phyloP scores from a whole-genome alignment of 1,140 invertebrate species.

The Ephestia elutella region DNA sequence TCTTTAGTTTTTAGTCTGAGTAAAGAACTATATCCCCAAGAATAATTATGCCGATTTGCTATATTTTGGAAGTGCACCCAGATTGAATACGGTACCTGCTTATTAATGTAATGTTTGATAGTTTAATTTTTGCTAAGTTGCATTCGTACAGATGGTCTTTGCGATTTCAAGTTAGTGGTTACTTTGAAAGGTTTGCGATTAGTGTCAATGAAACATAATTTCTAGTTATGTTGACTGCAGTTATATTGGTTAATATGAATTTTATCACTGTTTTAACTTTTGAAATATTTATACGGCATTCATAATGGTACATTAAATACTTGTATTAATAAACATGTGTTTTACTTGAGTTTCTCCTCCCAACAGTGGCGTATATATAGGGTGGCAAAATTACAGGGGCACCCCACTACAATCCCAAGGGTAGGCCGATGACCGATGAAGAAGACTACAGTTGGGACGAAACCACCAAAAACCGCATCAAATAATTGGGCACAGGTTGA shows the following conservation, averaged over 20 bases:
- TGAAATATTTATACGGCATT: conserved; percentile 75
- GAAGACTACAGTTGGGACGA: too few relatives aligned
- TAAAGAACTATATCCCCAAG: background rate
- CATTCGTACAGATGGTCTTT: conserved; percentile 27
- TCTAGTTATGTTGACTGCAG: conserved; percentile 57
- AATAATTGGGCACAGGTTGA: too few relatives aligned
- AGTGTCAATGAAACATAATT: conserved; percentile 49
- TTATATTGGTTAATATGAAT: conserved; percentile 73
- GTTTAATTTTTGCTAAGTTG: conserved; percentile 22
- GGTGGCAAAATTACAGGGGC: too few relatives aligned
- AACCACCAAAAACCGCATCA: too few relatives aligned
- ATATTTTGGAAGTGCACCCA: conserved; percentile 29
- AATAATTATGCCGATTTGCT: background rate
- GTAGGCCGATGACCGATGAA: too few relatives aligned
- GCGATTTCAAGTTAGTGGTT: conserved; percentile 37
- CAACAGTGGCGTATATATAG: too few relatives aligned
- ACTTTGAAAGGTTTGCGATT: conserved; percentile 24
- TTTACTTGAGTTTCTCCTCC: conserved; percentile 21
- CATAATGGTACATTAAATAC: conserved; percentile 74
- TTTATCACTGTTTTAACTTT: conserved; percentile 77
- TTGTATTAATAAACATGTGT: conserved; percentile 56
- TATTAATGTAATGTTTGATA: conserved; percentile 41
- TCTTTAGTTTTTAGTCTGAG: background rate
- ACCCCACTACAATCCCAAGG: too few relatives aligned
- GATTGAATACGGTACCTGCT: conserved; percentile 51